A percentile compares a stretch with the other conserved stretches of the same genome.
Conservation (phyloP, 2,888 invertebrate genomes). For the Drosophila parthenogenetica region DNA sequence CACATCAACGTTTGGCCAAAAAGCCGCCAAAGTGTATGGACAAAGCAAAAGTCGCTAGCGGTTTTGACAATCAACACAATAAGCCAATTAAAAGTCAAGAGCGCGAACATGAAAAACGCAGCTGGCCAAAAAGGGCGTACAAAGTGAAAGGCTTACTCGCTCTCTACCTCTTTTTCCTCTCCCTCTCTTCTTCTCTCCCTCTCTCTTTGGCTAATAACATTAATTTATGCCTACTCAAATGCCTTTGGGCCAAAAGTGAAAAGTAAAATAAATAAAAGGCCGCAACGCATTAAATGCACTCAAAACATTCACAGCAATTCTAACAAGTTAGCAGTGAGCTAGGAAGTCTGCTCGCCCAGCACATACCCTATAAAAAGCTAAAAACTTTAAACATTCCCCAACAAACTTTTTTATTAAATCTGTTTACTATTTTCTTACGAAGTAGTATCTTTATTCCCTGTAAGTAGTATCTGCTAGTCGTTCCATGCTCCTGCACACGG, state of each 20-base stretch:
- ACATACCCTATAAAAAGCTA: background rate
- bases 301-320: conserved; percentile 23
- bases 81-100: conserved; percentile 75
- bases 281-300: conserved; percentile 36
- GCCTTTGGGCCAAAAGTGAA: conserved; percentile 22
- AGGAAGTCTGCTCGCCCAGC: background rate
- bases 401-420: too few relatives aligned
- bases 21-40: conserved; percentile 26
- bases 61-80: conserved; percentile 63
- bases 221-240: conserved; percentile 59
- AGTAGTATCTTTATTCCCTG: too few relatives aligned
- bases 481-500: background rate
- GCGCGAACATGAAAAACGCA: conserved; percentile 31
- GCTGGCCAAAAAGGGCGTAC: conserved; percentile 21
- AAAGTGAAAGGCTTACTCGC: conserved; percentile 26
- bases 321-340: conserved; percentile 1
- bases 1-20: conserved; percentile 30
- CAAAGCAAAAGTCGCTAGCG: conserved; percentile 20
- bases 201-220: conserved; percentile 40
- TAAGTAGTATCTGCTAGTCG: background rate
- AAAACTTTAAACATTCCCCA: too few relatives aligned
- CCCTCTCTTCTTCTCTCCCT: background rate
- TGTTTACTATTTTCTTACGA: too few relatives aligned
- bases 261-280: conserved; percentile 23
- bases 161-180: background rate